Percentiles rank a stretch among this genome's conserved stretches.
Conservation (phyloP, 2,113 vertebrate species). For the Amphiprion percula region DNA sequence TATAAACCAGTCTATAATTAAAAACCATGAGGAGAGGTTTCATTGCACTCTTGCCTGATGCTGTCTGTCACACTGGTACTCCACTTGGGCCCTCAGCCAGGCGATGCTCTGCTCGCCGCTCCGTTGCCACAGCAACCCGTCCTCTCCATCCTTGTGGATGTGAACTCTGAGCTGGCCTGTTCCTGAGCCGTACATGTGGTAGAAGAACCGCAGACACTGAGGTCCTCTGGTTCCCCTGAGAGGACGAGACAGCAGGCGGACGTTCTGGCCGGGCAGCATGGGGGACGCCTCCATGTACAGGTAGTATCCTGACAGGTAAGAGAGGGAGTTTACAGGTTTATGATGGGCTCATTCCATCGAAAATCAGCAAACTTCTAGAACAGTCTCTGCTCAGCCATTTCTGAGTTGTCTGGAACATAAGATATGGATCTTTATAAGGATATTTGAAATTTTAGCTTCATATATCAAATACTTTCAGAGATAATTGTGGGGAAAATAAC, state of each 20-base stretch:
- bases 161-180: conserved; percentile 90
- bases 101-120: conserved; percentile 92
- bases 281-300: conserved; percentile 94
- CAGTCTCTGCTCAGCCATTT: too few relatives aligned
- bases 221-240: conserved; percentile 86
- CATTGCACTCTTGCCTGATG: conserved; percentile 87
- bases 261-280: conserved; percentile 90
- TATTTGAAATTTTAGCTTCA: too few relatives aligned
- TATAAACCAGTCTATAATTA: not conserved
- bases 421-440: too few relatives aligned
- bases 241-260: conserved; percentile 84
- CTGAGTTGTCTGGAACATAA: too few relatives aligned
- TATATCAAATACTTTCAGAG: too few relatives aligned
- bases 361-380: too few relatives aligned
- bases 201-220: conserved; percentile 93
- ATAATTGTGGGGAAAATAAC: too few relatives aligned
- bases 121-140: conserved; percentile 88
- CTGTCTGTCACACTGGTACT: conserved; percentile 86
- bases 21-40: not conserved
- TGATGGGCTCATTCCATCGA: too few relatives aligned
- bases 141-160: conserved; percentile 78
- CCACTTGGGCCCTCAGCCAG: conserved; percentile 89
- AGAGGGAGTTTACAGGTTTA: not conserved
- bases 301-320: conserved; percentile 88
- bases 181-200: conserved; percentile 95